These are phyloP conservation scores for Cantharis lateralis DNA, from an alignment of 2,888 invertebrate genomes.

Conservation along the genomic window DNA sequence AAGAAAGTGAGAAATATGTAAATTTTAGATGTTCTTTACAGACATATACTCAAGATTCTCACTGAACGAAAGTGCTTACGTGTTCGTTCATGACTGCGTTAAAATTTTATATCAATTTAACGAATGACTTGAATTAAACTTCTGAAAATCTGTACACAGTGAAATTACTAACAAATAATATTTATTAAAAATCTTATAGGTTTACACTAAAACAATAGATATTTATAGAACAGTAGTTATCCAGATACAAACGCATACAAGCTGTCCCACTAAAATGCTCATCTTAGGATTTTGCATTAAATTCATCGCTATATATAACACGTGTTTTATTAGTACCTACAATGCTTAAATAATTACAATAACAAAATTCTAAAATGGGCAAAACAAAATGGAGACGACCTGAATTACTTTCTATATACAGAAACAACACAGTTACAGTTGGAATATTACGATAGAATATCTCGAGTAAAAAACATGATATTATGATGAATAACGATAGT, in stretches of 20 bases:
- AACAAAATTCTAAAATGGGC: background rate
- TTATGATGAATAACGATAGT: background rate
- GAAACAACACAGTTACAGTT: background rate
- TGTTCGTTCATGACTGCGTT: too few relatives aligned
- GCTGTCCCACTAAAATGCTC: background rate
- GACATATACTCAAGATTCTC: too few relatives aligned
- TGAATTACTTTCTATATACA: background rate
- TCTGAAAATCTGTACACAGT: background rate
- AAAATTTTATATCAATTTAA: too few relatives aligned
- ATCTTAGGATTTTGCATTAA: background rate
- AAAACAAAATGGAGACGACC: background rate
- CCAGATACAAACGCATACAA: background rate
- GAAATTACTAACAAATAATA: background rate
- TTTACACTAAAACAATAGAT: background rate
- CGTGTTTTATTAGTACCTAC: background rate
- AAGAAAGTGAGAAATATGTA: too few relatives aligned
- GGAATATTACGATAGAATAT: background rate
- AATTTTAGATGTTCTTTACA: too few relatives aligned
- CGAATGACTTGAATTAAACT: too few relatives aligned
- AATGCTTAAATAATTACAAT: background rate
- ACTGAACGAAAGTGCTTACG: too few relatives aligned
- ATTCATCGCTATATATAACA: background rate
- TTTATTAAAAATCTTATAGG: background rate
- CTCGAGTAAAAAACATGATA: background rate
- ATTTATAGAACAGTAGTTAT: background rate